These are phyloP conservation scores for Diadumene lineata DNA, from an alignment of 92 coral and sea anemone species.

Conservation along the genomic window DNA sequence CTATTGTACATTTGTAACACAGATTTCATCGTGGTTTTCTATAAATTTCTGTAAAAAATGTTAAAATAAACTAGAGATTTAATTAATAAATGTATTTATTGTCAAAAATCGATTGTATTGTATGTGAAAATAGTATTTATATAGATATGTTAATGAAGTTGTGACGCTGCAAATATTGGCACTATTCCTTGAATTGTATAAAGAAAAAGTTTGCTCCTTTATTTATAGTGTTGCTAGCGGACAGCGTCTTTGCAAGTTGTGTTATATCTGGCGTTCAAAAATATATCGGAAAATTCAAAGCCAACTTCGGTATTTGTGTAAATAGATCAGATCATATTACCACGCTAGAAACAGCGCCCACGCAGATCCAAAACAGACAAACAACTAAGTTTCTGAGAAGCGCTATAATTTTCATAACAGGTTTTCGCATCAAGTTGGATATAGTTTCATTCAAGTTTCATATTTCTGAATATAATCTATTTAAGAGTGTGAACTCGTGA, in stretches of 20 bases:
- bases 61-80: conserved; percentile 11
- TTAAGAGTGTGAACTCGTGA: conserved; percentile 54
- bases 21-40: conserved; percentile 2
- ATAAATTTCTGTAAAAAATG: conserved; percentile 23
- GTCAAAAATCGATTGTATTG: not conserved
- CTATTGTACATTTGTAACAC: conserved; percentile 36
- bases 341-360: not conserved
- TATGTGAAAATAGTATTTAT: not conserved
- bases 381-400: not conserved
- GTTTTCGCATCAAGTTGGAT: not conserved
- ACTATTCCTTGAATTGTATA: not conserved
- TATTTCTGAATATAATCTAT: conserved; percentile 3
- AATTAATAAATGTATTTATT: conserved; percentile 11
- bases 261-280: not conserved
- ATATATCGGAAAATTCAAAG: not conserved
- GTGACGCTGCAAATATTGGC: not conserved
- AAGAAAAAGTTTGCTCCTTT: not conserved
- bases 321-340: not conserved
- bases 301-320: not conserved
- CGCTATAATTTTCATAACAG: not conserved
- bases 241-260: not conserved
- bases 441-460: not conserved
- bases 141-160: not conserved
- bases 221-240: not conserved
- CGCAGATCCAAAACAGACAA: not conserved